Percentiles rank a stretch among this genome's conserved stretches.
These are phyloP conservation scores for Patella ulyssiponensis DNA, from an alignment of 2,888 invertebrate species.

Conservation along the genomic window DNA sequence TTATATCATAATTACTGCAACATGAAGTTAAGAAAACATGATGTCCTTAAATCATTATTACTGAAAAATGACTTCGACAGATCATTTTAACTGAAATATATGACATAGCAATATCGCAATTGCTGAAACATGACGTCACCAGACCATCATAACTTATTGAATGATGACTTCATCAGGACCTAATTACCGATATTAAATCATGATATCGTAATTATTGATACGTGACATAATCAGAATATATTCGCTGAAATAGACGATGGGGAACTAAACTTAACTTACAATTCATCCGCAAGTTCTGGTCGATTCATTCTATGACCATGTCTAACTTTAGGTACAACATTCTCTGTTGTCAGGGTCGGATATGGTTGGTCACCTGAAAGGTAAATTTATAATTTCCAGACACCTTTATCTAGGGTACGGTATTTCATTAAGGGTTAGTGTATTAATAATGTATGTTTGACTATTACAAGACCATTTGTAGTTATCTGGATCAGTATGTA, in stretches of 20 bases:
- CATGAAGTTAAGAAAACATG: background rate
- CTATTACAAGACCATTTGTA: too few species aligned
- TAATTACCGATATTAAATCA: too few species aligned
- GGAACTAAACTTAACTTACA: constrained; percentile 19
- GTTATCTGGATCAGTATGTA: too few species aligned
- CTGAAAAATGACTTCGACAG: background rate
- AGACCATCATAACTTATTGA: background rate
- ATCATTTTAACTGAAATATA: too few species aligned
- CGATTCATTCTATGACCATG: constrained; percentile 28
- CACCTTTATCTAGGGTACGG: background rate
- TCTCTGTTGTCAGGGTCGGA: constrained; percentile 23
- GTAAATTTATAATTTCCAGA: too few species aligned
- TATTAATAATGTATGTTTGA: too few species aligned
- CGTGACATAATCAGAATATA: background rate
- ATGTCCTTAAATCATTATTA: constrained; percentile 13
- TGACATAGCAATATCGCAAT: too few species aligned
- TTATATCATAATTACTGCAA: too few species aligned
- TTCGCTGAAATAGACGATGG: background rate
- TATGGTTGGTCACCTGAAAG: constrained; percentile 33
- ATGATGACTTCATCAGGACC: too few species aligned
- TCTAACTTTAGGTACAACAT: constrained; percentile 20
- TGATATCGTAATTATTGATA: background rate
- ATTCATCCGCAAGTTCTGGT: constrained; percentile 30
- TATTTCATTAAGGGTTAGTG: too few species aligned
- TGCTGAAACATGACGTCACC: background rate